Percentiles rank a stretch among this genome's conserved stretches.
phyloP scores from a whole-genome alignment of 53 echinoderm and acorn worm genomes.

The Paracentrotus lividus region DNA sequence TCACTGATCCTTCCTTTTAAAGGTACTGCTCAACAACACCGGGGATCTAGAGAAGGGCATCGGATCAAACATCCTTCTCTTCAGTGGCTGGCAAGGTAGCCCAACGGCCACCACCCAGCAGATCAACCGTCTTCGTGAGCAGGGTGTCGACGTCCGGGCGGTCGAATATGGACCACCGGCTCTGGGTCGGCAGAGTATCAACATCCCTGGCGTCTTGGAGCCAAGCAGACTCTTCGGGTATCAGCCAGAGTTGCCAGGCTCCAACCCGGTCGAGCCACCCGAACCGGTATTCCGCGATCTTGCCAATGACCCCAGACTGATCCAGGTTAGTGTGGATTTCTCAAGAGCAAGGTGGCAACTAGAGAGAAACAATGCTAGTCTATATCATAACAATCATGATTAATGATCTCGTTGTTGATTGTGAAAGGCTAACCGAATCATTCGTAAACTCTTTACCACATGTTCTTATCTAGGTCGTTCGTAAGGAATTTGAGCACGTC shows the following conservation, averaged over 20 bases:
- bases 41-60: neutral
- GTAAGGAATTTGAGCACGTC: conserved; percentile 20
- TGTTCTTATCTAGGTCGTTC: conserved; percentile 9
- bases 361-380: neutral
- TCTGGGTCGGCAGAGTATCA: neutral
- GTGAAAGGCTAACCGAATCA: neutral
- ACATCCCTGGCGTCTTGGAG: conserved; percentile 12
- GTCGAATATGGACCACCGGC: neutral
- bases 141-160: conserved; percentile 5
- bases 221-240: conserved; percentile 13
- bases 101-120: neutral
- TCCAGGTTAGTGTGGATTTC: conserved; percentile 1
- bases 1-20: neutral
- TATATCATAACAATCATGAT: neutral
- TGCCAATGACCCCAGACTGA: neutral
- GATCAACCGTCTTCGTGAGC: neutral
- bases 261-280: conserved; percentile 5
- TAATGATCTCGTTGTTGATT: neutral
- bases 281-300: conserved; percentile 44
- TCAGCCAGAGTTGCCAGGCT: neutral
- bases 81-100: conserved; percentile 51
- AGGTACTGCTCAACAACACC: conserved; percentile 39
- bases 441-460: neutral
- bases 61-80: conserved; percentile 31
- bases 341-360: neutral